These are phyloP conservation scores for Pycnomerus fuliginosus DNA, from an alignment of 2,888 invertebrate genomes.

Conservation along the genomic window DNA sequence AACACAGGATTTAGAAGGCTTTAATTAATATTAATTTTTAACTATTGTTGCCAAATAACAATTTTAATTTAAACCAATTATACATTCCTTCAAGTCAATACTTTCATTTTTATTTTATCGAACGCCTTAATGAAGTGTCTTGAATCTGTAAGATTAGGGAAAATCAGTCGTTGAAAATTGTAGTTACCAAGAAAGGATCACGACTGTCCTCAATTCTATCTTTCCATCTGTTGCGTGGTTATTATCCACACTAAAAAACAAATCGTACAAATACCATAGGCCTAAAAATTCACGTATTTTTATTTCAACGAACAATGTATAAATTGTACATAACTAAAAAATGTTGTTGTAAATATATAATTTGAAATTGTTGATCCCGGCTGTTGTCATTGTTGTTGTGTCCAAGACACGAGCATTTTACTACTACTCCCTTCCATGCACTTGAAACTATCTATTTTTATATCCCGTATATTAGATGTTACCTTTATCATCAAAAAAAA, in stretches of 20 bases:
- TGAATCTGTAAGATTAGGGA: constrained; percentile 23
- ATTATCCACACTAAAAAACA: constrained; percentile 47
- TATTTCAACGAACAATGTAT: constrained; percentile 17
- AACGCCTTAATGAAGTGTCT: constrained; percentile 44
- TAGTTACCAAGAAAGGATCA: constrained; percentile 26
- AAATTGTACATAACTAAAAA: constrained; percentile 19
- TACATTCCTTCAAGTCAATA: constrained; percentile 52
- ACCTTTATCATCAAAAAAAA: constrained; percentile 37
- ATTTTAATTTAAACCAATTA: constrained; percentile 48
- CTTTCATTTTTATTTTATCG: constrained; percentile 31
- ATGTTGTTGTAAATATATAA: constrained; percentile 28
- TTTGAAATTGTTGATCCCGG: constrained; percentile 40
- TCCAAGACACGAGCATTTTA: constrained; percentile 24
- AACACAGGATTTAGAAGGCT: constrained; percentile 50
- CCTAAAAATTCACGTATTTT: constrained; percentile 37
- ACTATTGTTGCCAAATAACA: constrained; percentile 57
- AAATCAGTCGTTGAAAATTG: constrained; percentile 18
- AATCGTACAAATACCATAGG: constrained; percentile 52
- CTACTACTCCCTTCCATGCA: constrained; percentile 27
- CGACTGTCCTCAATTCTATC: constrained; percentile 22
- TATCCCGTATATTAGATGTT: constrained; percentile 48
- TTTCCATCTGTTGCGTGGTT: constrained; percentile 34
- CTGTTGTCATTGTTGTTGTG: constrained; percentile 46
- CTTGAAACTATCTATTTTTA: constrained; percentile 48
- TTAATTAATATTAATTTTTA: constrained; percentile 48